Evolutionary conservation across 2,113 vertebrate genomes (phyloP).

Genomic region (Speoplatyrhinus poulsoni): DNA sequence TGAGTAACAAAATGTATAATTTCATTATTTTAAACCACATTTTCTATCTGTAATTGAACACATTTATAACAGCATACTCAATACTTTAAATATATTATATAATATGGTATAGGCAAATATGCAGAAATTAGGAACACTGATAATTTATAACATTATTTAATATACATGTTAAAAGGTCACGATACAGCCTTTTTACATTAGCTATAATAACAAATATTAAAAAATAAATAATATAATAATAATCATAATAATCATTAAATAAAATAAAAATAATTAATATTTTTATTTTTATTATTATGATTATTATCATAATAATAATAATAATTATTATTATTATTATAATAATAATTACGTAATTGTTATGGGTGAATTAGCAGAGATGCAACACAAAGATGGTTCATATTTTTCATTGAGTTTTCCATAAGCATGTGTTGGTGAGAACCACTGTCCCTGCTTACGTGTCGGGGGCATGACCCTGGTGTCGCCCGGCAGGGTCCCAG

Average conservation of each 20-base stretch:
- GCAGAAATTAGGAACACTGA: not conserved
- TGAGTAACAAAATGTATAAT: too few relatives aligned
- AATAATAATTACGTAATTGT: not conserved
- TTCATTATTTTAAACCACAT: too few relatives aligned
- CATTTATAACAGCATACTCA: not conserved
- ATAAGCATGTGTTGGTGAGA: constrained; percentile 62
- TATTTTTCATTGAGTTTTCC: constrained; percentile 17
- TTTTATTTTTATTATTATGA: not conserved
- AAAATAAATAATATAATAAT: not conserved
- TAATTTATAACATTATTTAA: not conserved
- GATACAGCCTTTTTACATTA: not conserved
- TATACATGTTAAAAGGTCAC: not conserved
- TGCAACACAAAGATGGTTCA: not conserved
- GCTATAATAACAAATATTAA: not conserved
- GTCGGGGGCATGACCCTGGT: constrained; percentile 78
- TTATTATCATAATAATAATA: not conserved
- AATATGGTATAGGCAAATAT: not conserved
- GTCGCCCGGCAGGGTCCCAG: constrained; percentile 78
- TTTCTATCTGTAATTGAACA: not conserved
- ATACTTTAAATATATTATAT: not conserved
- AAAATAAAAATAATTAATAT: not conserved
- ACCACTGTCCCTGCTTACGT: constrained; percentile 71
- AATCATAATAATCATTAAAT: not conserved
- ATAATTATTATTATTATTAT: not conserved
- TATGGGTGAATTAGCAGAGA: not conserved